Evolutionary conservation across 2,113 vertebrate species (phyloP).

Genomic region (Rousettus leschenaultii): DNA sequence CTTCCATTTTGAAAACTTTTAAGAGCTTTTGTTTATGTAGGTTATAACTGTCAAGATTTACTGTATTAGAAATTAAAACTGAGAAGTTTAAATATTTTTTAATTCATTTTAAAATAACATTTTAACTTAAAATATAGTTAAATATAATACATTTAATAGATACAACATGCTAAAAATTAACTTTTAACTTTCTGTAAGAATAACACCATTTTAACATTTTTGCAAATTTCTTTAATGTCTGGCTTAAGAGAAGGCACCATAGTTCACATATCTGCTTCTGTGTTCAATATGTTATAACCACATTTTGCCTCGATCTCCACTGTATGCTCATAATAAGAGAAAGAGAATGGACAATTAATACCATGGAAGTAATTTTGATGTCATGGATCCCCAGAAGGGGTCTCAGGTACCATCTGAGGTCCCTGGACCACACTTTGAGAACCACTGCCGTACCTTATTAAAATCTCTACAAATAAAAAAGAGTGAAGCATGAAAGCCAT

Average conservation of each 20-base stretch:
- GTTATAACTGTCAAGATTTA: not conserved
- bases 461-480: not conserved
- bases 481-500: not conserved
- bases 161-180: not conserved
- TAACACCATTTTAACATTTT: not conserved
- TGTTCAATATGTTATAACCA: not conserved
- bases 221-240: not conserved
- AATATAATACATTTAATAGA: not conserved
- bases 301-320: not conserved
- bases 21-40: not conserved
- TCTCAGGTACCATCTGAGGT: not conserved
- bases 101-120: not conserved
- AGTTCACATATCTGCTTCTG: not conserved
- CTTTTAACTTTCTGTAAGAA: not conserved
- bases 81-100: not conserved
- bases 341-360: not conserved
- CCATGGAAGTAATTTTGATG: not conserved
- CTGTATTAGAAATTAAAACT: slow-evolving; percentile 21
- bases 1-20: not conserved
- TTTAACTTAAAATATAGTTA: not conserved
- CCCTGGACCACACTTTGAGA: not conserved
- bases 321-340: not conserved
- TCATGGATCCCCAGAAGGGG: not conserved
- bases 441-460: not conserved
- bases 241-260: not conserved